Evolutionary conservation across 2,113 vertebrate genomes (phyloP).

Genomic region (Hypanus sabinus): DNA sequence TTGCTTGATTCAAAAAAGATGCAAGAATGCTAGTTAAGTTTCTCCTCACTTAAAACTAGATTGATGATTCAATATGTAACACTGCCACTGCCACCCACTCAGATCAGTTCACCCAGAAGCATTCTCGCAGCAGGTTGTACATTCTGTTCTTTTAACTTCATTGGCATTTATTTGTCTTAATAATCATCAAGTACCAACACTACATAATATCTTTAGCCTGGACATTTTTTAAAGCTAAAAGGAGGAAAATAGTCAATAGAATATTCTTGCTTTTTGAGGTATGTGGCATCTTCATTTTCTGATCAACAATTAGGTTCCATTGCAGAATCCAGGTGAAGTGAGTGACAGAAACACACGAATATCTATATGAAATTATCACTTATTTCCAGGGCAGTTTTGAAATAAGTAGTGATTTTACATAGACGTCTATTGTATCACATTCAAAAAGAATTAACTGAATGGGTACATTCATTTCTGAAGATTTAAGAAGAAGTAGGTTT

Average conservation of each 20-base stretch:
- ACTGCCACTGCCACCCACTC: not conserved
- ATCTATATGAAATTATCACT: too few relatives aligned
- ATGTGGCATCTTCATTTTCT: not conserved
- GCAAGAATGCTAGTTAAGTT: not conserved
- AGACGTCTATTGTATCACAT: not conserved
- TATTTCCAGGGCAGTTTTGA: not conserved
- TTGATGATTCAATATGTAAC: slow-evolving; percentile 10
- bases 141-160: not conserved
- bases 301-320: not conserved
- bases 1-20: not conserved
- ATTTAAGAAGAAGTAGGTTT: not conserved
- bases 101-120: not conserved
- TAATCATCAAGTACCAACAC: not conserved
- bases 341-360: not conserved
- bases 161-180: not conserved
- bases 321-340: not conserved
- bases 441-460: not conserved
- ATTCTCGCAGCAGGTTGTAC: not conserved
- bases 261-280: not conserved
- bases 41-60: not conserved
- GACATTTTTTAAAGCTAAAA: not conserved
- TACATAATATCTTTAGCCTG: not conserved
- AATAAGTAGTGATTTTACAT: not conserved
- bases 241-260: not conserved
- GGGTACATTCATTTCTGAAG: not conserved